These are phyloP conservation scores for Cyrtonyx montezumae DNA, from an alignment of 2,113 vertebrate species.

Conservation along the genomic window DNA sequence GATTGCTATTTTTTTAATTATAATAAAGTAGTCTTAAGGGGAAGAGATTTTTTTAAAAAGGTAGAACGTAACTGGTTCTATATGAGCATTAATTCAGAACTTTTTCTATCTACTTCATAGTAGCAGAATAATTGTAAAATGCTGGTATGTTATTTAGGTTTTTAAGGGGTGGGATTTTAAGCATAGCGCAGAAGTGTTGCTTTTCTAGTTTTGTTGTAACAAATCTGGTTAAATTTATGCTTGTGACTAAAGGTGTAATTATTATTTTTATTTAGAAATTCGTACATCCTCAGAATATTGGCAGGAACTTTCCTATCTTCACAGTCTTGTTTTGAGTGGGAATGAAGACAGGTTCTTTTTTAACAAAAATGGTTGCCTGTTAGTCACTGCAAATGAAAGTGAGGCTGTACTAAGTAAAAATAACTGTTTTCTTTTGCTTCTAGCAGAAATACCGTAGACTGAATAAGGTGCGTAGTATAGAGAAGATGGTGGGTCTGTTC, in stretches of 20 bases:
- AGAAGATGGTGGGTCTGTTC: constrained; percentile 53
- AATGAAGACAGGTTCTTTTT: constrained; percentile 27
- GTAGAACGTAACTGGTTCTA: neutral
- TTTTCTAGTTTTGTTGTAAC: neutral
- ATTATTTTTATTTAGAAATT: neutral
- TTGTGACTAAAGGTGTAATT: neutral
- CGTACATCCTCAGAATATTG: neutral
- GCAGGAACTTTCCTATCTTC: constrained; percentile 26
- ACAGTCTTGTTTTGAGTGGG: constrained; percentile 7
- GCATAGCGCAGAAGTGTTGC: neutral
- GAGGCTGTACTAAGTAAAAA: constrained; percentile 60
- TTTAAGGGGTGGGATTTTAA: constrained; percentile 20
- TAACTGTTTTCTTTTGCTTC: constrained; percentile 66
- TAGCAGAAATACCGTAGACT: constrained; percentile 70
- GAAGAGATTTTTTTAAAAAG: neutral
- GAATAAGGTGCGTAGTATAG: constrained; percentile 71
- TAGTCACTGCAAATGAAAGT: constrained; percentile 61
- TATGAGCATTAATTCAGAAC: neutral
- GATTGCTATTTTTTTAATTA: neutral
- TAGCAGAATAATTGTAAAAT: constrained; percentile 6
- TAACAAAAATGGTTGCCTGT: constrained; percentile 35
- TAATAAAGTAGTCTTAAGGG: neutral
- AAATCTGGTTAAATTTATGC: neutral
- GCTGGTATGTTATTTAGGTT: neutral
- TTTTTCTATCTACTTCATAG: neutral